Percentiles rank a stretch among this genome's conserved stretches.
These are phyloP conservation scores for Dorcus hopei DNA, from an alignment of 2,888 invertebrate species.

Conservation along the genomic window DNA sequence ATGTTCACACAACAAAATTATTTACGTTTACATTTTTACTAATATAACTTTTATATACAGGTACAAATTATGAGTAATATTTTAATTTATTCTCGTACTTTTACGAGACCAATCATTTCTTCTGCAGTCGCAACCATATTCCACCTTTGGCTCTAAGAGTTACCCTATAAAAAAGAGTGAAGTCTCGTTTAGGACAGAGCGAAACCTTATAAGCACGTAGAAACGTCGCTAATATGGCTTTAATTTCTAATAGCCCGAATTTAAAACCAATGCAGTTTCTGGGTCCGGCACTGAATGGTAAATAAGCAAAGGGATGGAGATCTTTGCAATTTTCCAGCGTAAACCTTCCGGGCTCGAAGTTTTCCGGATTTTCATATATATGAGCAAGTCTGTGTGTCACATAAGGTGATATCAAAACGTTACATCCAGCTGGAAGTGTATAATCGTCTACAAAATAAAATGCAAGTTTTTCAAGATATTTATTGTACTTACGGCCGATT, in stretches of 20 bases:
- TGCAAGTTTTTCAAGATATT: background rate
- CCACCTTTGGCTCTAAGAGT: slow-evolving; percentile 59
- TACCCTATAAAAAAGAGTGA: slow-evolving; percentile 53
- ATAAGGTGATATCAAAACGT: slow-evolving; percentile 16
- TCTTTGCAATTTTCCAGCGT: slow-evolving; percentile 64
- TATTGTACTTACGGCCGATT: background rate
- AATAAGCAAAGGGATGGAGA: slow-evolving; percentile 69
- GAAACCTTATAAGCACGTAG: slow-evolving; percentile 7
- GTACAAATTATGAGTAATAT: background rate
- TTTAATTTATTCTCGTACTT: background rate
- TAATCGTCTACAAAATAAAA: slow-evolving; percentile 38
- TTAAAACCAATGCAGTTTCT: slow-evolving; percentile 62
- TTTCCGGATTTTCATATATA: slow-evolving; percentile 62
- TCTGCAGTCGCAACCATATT: slow-evolving; percentile 54
- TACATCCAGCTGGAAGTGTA: slow-evolving; percentile 18
- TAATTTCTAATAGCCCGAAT: slow-evolving; percentile 17
- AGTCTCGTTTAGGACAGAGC: slow-evolving; percentile 49
- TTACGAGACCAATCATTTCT: slow-evolving; percentile 4
- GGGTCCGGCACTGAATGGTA: slow-evolving; percentile 73
- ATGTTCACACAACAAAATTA: too few species aligned
- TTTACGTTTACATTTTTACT: too few species aligned
- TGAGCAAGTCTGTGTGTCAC: slow-evolving; percentile 60
- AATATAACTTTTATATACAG: too few species aligned
- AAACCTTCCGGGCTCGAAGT: slow-evolving; percentile 54
- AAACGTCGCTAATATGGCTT: slow-evolving; percentile 13